Evolutionary conservation across 2,113 vertebrate genomes (phyloP).

Genomic region (Microtus pennsylvanicus): DNA sequence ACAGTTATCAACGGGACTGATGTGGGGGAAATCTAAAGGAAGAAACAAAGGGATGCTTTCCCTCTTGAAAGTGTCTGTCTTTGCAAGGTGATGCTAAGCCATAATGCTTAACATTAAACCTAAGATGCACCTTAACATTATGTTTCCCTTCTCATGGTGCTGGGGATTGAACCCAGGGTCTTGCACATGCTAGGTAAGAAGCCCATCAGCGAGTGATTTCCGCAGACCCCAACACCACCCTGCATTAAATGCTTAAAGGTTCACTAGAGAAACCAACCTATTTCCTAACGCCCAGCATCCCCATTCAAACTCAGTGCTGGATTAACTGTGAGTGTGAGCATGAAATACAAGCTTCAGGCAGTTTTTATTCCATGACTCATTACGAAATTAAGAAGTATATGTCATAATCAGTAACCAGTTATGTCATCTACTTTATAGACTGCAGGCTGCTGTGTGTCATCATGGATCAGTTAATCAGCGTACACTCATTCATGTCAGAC

Average conservation of each 20-base stretch:
- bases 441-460: neutral
- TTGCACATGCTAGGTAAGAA: neutral
- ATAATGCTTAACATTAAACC: neutral
- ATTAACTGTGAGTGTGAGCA: neutral
- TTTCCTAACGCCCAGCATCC: neutral
- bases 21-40: neutral
- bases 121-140: neutral
- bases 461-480: neutral
- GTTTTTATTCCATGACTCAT: slow-evolving; percentile 1
- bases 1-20: neutral
- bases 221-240: neutral
- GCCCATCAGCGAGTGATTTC: neutral
- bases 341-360: neutral
- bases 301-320: neutral
- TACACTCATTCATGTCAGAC: neutral
- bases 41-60: neutral
- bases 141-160: neutral
- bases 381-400: neutral
- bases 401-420: neutral
- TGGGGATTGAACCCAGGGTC: neutral
- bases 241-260: slow-evolving; percentile 11
- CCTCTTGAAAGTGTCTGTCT: neutral
- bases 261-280: neutral
- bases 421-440: neutral
- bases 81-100: neutral